Base-by-base conservation (phyloP, 2,888 invertebrate genomes). In the Pandemis cinnamomeana region DNA sequence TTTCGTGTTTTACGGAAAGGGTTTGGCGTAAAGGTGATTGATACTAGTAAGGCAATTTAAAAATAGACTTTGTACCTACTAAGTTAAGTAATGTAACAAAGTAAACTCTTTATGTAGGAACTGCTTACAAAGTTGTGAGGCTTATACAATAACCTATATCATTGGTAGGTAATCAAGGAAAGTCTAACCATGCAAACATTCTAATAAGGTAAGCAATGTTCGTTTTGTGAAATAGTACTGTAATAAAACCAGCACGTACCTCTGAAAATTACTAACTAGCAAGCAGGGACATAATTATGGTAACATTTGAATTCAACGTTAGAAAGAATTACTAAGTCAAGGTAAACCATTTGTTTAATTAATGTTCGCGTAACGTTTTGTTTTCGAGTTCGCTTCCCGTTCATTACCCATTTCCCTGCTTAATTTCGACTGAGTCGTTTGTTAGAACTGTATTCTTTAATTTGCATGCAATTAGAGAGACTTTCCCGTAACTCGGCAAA, bases 401-500 rank as follows among this genome's bases (percentile, higher is more conserved):
- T 81, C 77, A 80, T 82, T 81, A 78, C 76, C 78, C 67, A 77
- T 77, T 76, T 76, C 63, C 64, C 63, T 63, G 55, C 77, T 80
- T 78, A 80, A 79, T 81, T 82, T 78, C 76, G 71, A 70, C 71
- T 62, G 76, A 73, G 79, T 79, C 78, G 77, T 85, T 83, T 80
- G 80, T 82, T 78, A 81, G 77, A 74, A 75, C 77, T 61, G 62
- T 71, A 61, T 75, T 80, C 79, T 83, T 80, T 86, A 86, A 87
- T 89, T 89, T 86, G 81, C 84, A 86, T 86, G 80, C 83, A 86
- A 88, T 89, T 86, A 83, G 76, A 80, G 71, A 77, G 80, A 77
- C 79, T 79, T 76, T 80, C 67, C 71, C 70, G 71, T 80, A 80
- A 78, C 75, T 78, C 77, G 77, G 81, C 71, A 77, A 82, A 81